These are phyloP conservation scores for Nemapogon koenigi DNA, from an alignment of 2,888 invertebrate species.

Conservation along the genomic window DNA sequence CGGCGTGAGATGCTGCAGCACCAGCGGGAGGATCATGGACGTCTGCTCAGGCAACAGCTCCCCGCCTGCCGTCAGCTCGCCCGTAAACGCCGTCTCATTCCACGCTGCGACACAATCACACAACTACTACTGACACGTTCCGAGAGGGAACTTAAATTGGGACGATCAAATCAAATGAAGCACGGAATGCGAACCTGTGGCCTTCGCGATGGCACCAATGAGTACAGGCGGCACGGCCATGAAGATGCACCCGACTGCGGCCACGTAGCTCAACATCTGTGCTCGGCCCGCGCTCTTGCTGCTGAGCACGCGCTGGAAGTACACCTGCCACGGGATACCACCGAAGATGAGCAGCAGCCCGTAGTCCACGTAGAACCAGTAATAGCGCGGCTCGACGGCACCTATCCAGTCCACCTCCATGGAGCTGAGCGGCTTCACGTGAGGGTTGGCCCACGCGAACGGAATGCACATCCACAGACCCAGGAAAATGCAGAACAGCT, in stretches of 20 bases:
- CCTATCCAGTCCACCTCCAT: slow-evolving; percentile 94
- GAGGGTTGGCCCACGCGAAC: slow-evolving; percentile 89
- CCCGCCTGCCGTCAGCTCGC: slow-evolving; percentile 64
- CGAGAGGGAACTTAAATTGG: too few species aligned
- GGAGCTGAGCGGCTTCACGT: slow-evolving; percentile 81
- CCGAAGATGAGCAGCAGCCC: slow-evolving; percentile 91
- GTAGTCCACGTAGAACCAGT: slow-evolving; percentile 87
- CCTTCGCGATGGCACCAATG: slow-evolving; percentile 96
- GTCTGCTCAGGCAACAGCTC: slow-evolving; percentile 78
- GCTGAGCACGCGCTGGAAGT: slow-evolving; percentile 97
- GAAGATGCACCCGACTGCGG: slow-evolving; percentile 92
- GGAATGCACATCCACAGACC: slow-evolving; percentile 99
- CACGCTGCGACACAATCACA: too few species aligned
- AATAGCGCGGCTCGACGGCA: slow-evolving; percentile 71
- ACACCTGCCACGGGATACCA: slow-evolving; percentile 97
- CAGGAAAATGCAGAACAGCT: slow-evolving; percentile 96
- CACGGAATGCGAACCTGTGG: slow-evolving; percentile 90
- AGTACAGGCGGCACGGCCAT: slow-evolving; percentile 98
- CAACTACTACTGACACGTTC: too few species aligned
- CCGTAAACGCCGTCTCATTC: slow-evolving; percentile 90
- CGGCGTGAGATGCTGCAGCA: slow-evolving; percentile 95
- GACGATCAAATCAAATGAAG: slow-evolving; percentile 17
- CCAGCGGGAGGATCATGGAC: slow-evolving; percentile 96
- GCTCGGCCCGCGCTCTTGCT: slow-evolving; percentile 94
- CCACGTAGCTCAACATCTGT: slow-evolving; percentile 93